A percentile compares a stretch with the other conserved stretches of the same genome.
These are phyloP conservation scores for Silurus aristotelis DNA, from an alignment of 2,797 vertebrate genomes.

Conservation along the genomic window DNA sequence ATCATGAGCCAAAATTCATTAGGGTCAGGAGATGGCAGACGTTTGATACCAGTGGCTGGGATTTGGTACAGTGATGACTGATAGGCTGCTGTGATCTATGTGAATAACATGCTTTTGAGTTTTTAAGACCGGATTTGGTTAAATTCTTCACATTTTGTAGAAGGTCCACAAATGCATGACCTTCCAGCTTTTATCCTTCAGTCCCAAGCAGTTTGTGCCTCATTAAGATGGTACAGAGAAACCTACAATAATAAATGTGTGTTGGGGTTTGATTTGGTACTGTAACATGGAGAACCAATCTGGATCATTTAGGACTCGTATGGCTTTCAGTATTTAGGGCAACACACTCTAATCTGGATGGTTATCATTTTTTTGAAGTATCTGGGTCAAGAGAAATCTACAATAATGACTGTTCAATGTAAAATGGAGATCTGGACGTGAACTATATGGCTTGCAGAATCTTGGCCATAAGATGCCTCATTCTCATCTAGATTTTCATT, in stretches of 20 bases:
- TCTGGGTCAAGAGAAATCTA: not conserved
- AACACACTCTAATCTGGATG: too few relatives aligned
- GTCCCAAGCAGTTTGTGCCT: not conserved
- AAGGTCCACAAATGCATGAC: not conserved
- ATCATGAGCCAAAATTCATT: not conserved
- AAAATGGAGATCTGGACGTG: not conserved
- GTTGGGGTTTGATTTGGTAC: too few relatives aligned
- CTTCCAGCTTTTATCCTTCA: not conserved
- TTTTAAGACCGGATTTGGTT: not conserved
- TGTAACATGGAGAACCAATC: too few relatives aligned
- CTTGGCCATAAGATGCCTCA: not conserved
- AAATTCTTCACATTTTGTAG: not conserved
- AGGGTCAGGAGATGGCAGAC: not conserved
- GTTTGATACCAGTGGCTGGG: not conserved
- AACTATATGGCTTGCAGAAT: not conserved
- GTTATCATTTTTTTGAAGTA: not conserved
- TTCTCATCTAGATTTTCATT: not conserved
- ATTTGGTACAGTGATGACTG: not conserved
- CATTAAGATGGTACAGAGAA: too few relatives aligned
- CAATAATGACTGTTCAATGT: not conserved
- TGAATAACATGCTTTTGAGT: not conserved
- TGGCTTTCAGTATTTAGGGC: too few relatives aligned
- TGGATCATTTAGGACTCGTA: too few relatives aligned
- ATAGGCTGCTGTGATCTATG: not conserved
- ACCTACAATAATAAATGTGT: too few relatives aligned